A percentile compares a stretch with the other conserved stretches of the same genome.
Conservation (phyloP, 2,888 invertebrate species). For the Synanthedon myopaeformis region DNA sequence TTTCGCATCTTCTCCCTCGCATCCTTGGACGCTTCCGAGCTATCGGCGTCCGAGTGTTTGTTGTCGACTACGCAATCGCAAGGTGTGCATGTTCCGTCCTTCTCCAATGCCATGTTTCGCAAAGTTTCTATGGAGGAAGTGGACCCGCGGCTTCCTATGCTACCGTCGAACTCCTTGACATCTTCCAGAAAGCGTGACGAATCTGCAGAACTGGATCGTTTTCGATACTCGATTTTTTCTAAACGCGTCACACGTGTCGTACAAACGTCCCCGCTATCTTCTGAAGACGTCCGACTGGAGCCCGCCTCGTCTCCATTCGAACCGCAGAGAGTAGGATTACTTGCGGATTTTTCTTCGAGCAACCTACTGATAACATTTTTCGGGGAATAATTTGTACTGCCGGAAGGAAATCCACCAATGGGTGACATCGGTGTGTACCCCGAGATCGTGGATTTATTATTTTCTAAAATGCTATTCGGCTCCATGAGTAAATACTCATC, state of each 20-base stretch:
- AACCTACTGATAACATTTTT: conserved; percentile 22
- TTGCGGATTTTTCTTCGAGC: conserved; percentile 73
- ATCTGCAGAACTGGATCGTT: conserved; percentile 81
- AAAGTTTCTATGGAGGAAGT: conserved; percentile 63
- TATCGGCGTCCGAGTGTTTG: conserved; percentile 51
- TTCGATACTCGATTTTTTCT: conserved; percentile 38
- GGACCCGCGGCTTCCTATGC: conserved; percentile 48
- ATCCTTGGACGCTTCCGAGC: conserved; percentile 42
- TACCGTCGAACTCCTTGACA: conserved; percentile 67
- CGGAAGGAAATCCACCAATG: conserved; percentile 58
- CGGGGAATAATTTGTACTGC: conserved; percentile 43
- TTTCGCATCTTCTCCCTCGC: background rate
- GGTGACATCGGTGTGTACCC: conserved; percentile 84
- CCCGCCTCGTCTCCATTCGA: conserved; percentile 12
- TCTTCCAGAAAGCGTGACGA: conserved; percentile 77
- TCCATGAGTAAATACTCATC: conserved; percentile 80
- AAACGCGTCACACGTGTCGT: background rate
- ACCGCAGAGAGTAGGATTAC: conserved; percentile 75
- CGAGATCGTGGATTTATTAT: conserved; percentile 30
- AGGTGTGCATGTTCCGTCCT: conserved; percentile 36
- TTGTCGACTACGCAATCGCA: conserved; percentile 36
- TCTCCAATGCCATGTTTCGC: conserved; percentile 39
- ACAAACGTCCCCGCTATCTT: background rate
- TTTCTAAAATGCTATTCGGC: conserved; percentile 50
- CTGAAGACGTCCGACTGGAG: conserved; percentile 2